Conservation (phyloP, 2,888 invertebrate genomes). For the Agrotis exclamationis region DNA sequence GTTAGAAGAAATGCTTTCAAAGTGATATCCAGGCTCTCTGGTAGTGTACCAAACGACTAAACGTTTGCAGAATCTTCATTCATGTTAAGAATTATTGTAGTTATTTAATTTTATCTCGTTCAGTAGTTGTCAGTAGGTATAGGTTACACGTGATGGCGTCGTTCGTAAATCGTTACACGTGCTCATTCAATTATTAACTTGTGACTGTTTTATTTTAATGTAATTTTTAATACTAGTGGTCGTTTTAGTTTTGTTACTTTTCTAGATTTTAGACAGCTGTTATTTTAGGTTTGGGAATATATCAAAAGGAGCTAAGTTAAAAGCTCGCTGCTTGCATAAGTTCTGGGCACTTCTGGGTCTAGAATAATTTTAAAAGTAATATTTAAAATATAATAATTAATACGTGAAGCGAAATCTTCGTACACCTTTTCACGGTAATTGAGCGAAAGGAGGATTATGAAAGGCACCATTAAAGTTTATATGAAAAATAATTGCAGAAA, state of each 20-base stretch:
- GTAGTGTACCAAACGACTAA: background rate
- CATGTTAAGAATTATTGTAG: conserved; percentile 18
- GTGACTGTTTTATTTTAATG: conserved; percentile 30
- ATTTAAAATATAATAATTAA: too few relatives aligned
- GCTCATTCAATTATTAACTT: conserved; percentile 36
- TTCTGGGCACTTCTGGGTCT: background rate
- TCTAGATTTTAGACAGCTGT: background rate
- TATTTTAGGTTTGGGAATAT: background rate
- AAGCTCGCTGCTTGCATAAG: background rate
- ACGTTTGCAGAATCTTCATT: conserved; percentile 20
- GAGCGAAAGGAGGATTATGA: too few relatives aligned
- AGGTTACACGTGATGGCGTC: conserved; percentile 32
- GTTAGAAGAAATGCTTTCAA: too few relatives aligned
- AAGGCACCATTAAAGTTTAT: too few relatives aligned
- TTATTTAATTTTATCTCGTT: conserved; percentile 3
- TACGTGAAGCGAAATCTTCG: too few relatives aligned
- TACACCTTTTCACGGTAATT: too few relatives aligned
- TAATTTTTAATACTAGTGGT: conserved; percentile 9
- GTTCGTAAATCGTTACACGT: conserved; percentile 2
- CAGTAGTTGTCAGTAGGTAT: background rate
- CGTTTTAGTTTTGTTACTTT: conserved; percentile 17
- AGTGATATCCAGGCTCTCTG: too few relatives aligned
- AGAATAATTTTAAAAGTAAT: background rate
- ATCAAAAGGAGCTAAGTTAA: background rate
- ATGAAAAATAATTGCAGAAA: too few relatives aligned